A percentile compares a stretch with the other conserved stretches of the same genome.
Conservation (phyloP, 2,797 vertebrate species). For the Rhabdomys pumilio region DNA sequence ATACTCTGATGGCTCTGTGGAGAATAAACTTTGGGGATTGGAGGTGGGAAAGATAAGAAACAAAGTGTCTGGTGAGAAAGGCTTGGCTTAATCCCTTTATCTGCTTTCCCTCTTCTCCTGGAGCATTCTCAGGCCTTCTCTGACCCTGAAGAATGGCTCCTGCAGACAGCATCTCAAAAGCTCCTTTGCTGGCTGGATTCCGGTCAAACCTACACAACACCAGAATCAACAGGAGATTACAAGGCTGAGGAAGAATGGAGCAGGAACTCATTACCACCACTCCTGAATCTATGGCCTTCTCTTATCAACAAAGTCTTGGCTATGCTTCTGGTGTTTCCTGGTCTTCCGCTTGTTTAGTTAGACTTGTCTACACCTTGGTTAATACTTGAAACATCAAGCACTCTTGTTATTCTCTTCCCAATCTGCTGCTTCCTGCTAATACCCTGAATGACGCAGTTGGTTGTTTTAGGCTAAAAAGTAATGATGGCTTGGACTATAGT, state of each 20-base stretch:
- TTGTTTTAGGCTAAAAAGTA: neutral
- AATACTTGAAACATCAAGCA: slow-evolving; percentile 14
- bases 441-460: neutral
- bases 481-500: neutral
- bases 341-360: slow-evolving; percentile 53
- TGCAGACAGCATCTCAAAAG: neutral
- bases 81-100: neutral
- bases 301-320: neutral
- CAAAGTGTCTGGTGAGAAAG: neutral
- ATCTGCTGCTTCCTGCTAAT: neutral
- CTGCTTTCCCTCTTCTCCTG: neutral
- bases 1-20: neutral
- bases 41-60: neutral
- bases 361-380: neutral
- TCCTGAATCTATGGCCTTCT: neutral
- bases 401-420: slow-evolving; percentile 31
- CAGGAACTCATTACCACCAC: neutral
- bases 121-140: neutral
- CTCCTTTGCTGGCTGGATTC: slow-evolving; percentile 29
- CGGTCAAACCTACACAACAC: slow-evolving; percentile 1
- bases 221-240: neutral
- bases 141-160: neutral
- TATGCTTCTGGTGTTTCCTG: neutral
- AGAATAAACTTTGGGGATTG: neutral
- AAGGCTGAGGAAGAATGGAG: slow-evolving; percentile 1